Evolutionary conservation across 1,140 invertebrate genomes (phyloP).

Genomic region (Apis florea): DNA sequence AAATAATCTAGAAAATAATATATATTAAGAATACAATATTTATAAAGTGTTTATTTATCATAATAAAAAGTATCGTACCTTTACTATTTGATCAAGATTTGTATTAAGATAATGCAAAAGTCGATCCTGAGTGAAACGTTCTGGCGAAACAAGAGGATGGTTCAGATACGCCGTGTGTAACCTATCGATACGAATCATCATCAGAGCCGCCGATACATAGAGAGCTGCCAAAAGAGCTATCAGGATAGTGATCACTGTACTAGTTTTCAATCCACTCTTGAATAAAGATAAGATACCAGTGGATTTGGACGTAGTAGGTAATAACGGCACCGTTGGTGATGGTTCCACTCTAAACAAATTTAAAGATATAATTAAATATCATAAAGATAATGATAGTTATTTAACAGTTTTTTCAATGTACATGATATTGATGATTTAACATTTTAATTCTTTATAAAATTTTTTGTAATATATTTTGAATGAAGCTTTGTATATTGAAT

Average conservation of each 20-base stretch:
- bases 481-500: not conserved
- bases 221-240: constrained; percentile 69
- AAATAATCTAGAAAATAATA: too few species aligned
- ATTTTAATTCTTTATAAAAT: not conserved
- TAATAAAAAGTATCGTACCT: constrained; percentile 61
- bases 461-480: not conserved
- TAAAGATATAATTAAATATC: not conserved
- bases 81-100: constrained; percentile 77
- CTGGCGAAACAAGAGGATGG: constrained; percentile 75
- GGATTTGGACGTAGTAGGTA: constrained; percentile 30
- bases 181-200: constrained; percentile 78
- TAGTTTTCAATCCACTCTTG: constrained; percentile 59
- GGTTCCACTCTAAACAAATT: constrained; percentile 43
- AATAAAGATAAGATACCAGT: constrained; percentile 49
- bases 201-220: constrained; percentile 76
- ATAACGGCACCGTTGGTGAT: constrained; percentile 23
- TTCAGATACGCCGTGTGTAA: constrained; percentile 77
- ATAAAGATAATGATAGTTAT: too few species aligned
- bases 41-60: too few species aligned
- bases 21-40: too few species aligned
- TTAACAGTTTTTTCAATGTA: too few species aligned
- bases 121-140: constrained; percentile 75
- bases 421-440: too few species aligned
- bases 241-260: constrained; percentile 69
- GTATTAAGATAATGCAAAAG: constrained; percentile 76